Percentiles rank a stretch among this genome's conserved stretches.
Evolutionary conservation across 1,140 invertebrate species (phyloP).

Genomic region (Caenorhabditis brenneri): DNA sequence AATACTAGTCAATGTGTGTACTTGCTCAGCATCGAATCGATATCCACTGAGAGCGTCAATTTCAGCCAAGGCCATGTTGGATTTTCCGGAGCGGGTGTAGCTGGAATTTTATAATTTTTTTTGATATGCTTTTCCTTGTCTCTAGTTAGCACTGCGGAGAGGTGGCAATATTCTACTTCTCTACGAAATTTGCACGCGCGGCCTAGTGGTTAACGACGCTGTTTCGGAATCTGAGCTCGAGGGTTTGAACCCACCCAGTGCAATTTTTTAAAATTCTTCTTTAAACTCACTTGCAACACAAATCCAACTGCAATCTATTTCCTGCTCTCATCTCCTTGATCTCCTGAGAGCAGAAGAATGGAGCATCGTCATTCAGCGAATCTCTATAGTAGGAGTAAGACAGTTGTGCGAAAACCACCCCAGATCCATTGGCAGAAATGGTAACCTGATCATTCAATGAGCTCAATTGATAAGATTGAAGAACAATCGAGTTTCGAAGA

Average conservation of each 20-base stretch:
- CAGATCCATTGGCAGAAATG: constrained; percentile 62
- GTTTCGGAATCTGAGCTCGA: no score
- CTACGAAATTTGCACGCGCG: no score
- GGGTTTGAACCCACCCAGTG: no score
- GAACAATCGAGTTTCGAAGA: constrained; percentile 65
- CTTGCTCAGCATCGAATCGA: constrained; percentile 64
- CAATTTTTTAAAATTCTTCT: background rate
- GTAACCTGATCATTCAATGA: constrained; percentile 60
- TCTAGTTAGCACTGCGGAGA: no score
- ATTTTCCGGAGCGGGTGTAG: constrained; percentile 67
- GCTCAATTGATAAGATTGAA: constrained; percentile 67
- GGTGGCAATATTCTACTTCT: no score
- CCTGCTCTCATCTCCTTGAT: constrained; percentile 64
- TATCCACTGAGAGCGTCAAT: constrained; percentile 53
- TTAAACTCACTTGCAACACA: constrained; percentile 68
- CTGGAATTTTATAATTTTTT: no score
- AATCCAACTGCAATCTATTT: constrained; percentile 65
- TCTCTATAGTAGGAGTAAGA: constrained; percentile 67
- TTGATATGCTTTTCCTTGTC: no score
- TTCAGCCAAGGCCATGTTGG: constrained; percentile 70
- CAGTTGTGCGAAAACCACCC: constrained; percentile 67
- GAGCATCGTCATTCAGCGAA: constrained; percentile 63
- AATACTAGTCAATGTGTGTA: constrained; percentile 62
- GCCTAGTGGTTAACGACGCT: no score
- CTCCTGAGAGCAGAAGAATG: constrained; percentile 68